Conservation (phyloP, 2,797 vertebrate species). For the Psittacula echo region DNA sequence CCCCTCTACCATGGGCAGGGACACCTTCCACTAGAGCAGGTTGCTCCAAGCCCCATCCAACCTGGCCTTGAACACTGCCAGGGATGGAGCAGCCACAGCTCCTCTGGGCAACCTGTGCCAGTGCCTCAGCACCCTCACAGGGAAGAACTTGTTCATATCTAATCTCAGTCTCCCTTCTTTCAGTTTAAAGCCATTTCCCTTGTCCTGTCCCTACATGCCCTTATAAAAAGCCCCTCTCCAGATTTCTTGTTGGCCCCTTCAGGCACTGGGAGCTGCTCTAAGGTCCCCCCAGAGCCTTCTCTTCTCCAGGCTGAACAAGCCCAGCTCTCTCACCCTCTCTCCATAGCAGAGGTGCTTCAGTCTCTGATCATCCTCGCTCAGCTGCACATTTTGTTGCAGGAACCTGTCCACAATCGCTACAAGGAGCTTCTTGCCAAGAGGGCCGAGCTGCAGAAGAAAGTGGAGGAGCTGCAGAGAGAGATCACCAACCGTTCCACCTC, state of each 20-base stretch:
- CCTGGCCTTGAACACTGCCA: not conserved
- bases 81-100: not conserved
- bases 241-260: not conserved
- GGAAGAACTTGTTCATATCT: not conserved
- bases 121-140: not conserved
- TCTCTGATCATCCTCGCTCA: not conserved
- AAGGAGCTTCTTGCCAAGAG: slow-evolving; percentile 95
- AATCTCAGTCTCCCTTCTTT: not conserved
- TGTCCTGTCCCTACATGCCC: not conserved
- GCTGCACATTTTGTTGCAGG: slow-evolving; percentile 73
- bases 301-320: not conserved
- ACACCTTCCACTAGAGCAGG: not conserved
- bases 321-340: not conserved
- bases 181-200: not conserved
- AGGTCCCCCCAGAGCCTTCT: not conserved
- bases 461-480: slow-evolving; percentile 94
- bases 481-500: slow-evolving; percentile 89
- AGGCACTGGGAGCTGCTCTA: not conserved
- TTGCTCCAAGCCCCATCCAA: not conserved
- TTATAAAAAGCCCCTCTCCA: not conserved
- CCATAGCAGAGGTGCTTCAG: not conserved
- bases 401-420: slow-evolving; percentile 91
- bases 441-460: slow-evolving; percentile 92
- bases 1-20: not conserved
- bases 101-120: not conserved